phyloP scores from a whole-genome alignment of 2,113 vertebrate species.

The Mustelus asterias region DNA sequence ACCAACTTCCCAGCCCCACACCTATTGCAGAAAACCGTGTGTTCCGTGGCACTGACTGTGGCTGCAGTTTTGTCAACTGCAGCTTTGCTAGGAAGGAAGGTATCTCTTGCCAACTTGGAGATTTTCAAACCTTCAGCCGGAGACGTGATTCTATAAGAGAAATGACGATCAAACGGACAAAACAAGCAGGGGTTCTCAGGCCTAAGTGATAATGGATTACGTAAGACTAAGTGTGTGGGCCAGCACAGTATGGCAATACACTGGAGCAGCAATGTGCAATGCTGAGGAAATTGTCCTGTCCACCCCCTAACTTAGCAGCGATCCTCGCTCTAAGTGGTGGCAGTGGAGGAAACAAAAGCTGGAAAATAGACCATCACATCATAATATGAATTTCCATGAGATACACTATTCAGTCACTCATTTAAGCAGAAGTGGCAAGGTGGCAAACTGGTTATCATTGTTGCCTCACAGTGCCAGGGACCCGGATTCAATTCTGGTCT shows the following conservation, averaged over 20 bases:
- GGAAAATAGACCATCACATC: background rate
- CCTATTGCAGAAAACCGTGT: background rate
- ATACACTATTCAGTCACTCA: background rate
- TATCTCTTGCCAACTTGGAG: background rate
- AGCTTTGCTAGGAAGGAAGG: background rate
- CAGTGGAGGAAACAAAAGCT: no score
- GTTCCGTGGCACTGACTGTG: background rate
- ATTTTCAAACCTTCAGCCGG: background rate
- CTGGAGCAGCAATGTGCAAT: background rate
- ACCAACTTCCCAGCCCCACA: conserved; percentile 6
- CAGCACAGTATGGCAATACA: background rate
- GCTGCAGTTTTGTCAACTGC: background rate
- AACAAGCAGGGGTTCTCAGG: background rate
- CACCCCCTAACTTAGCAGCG: background rate
- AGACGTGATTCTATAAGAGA: background rate
- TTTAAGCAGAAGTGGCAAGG: background rate
- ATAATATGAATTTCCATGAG: background rate
- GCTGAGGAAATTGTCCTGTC: background rate
- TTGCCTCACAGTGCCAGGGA: no score
- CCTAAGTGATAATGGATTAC: background rate
- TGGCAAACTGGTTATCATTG: no score
- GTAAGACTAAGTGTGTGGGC: background rate
- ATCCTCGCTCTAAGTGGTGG: no score
- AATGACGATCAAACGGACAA: background rate
- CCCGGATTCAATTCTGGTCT: no score